Evolutionary conservation across 2,113 vertebrate species (phyloP), one percentile per base, ranked within the genome.

Genomic region (Neotragus moschatus): DNA sequence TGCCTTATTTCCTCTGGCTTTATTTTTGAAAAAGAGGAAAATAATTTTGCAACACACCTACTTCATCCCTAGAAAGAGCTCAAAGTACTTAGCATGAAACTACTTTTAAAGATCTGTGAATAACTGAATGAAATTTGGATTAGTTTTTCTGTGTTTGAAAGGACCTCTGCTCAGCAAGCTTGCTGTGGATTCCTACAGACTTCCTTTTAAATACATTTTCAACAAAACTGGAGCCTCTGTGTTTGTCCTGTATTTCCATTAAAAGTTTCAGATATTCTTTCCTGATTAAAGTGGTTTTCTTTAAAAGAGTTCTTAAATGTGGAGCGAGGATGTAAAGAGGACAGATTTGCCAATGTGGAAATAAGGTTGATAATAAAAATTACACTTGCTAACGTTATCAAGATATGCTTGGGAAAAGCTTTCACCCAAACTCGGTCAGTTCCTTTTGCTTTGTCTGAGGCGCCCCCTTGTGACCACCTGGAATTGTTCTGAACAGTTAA

Each of bases 231-330:
- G 28, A 49, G 53, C 36, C 58, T 81, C 82, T 87, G 82, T 36
- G 56, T 75, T 58, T 61, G 19, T 55, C 55, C 21, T 70, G 30
- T n/a, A 39, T 92, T 89, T 95, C 66, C 33, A 84, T 66, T 47
- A 75, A 85, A 51, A 79, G 53, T 92, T 51, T 95, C 63, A 45
- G 80, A 90, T 90, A 92, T 88, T 95, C 45, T 81, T 97, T 90
- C 47, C 79, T 70, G 33, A 92, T 36, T 84, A 39, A 61, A 91
- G 60, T 66, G 25, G 11, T 63, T 92, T 92, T 95, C 17, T 51
- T 80, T 85, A 85, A 66, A 80, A 70, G 9, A 77, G 23, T 73
- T 90, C 56, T 75, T 56, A 80, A 51, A 30, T 79, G 33, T 84
- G 61, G 13, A 80, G 5, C 82, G 12, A 81, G 45, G 17, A 12